phyloP scores from a whole-genome alignment of 2,113 vertebrate species.

The Nipponia nippon region DNA sequence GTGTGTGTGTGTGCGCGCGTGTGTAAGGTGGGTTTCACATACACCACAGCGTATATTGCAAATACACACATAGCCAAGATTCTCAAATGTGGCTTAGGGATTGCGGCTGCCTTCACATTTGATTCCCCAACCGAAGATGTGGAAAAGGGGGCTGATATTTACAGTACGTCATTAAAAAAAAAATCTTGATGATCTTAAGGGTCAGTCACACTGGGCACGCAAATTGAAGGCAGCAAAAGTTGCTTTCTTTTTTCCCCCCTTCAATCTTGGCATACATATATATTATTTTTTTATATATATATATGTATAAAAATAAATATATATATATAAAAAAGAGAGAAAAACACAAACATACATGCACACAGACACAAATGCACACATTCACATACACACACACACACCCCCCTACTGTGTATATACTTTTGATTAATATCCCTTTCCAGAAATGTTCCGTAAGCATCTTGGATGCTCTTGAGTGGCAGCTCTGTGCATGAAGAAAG shows the following conservation, averaged over 20 bases:
- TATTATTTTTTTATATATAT: slow-evolving; percentile 58
- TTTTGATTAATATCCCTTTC: slow-evolving; percentile 75
- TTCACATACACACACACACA: slow-evolving; percentile 14
- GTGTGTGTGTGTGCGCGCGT: not conserved
- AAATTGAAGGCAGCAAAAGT: slow-evolving; percentile 46
- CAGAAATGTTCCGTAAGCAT: slow-evolving; percentile 70
- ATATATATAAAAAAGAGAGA: slow-evolving; percentile 58
- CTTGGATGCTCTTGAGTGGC: slow-evolving; percentile 69
- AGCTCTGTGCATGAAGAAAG: slow-evolving; percentile 67
- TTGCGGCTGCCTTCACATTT: slow-evolving; percentile 1
- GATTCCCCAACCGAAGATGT: not conserved
- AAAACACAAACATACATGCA: slow-evolving; percentile 2
- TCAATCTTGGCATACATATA: slow-evolving; percentile 47
- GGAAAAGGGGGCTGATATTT: slow-evolving; percentile 26
- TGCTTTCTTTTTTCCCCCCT: not conserved
- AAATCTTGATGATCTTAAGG: not conserved
- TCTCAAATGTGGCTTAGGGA: not conserved
- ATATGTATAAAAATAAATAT: slow-evolving; percentile 60
- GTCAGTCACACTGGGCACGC: not conserved
- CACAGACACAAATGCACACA: slow-evolving; percentile 9
- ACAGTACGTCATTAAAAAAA: not conserved
- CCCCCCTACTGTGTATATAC: slow-evolving; percentile 59
- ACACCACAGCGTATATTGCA: slow-evolving; percentile 35
- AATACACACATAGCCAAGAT: slow-evolving; percentile 43
- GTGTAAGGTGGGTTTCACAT: slow-evolving; percentile 29